Base-by-base conservation (phyloP, 2,113 vertebrate genomes). In the Nothobranchius kuhntae region DNA sequence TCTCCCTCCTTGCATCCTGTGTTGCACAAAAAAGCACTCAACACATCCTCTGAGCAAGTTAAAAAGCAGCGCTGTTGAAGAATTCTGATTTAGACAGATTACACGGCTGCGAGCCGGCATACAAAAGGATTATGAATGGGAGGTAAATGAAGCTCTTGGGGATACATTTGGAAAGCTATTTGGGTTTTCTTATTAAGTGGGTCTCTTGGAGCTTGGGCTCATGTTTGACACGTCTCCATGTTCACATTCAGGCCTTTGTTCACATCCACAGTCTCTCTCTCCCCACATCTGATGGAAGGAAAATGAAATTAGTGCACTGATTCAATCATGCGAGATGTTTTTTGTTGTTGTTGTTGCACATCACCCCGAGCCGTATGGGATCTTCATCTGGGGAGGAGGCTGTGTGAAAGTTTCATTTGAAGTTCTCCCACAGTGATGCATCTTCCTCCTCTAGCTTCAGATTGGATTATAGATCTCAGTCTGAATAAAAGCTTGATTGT, bases 81-180 rank as follows among this genome's bases (percentile, higher is more conserved):
- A 84, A 78, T 80, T 56, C 58, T 81, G 70, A 82, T 81, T 87
- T 78, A 7, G 77, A 68, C 50, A 82, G 85, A 87, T 87, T 74
- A 86, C 68, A 82, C 9, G 80, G 69, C 75, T 68, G 78, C 71
- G 55, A 58, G 77, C 65, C 47, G 56, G 30, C 30, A 21, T 48
- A 89, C 82, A 88, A 90, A 87, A 86, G 78, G 58, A 50, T 62
- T 53, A 68, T 90, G 90, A 91, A 91, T 90, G 76, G 80, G 71
- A 70, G 44, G 77, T 83, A 90, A 88, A 91, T 90, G 89, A 91
- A 87, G 86, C 77, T 75, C 86, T 85, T 57, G 17, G 62, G 69
- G 76, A 80, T 73, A 77, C 68, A 75, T 73, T 69, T 83, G 68
- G 85, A 83, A 80, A 78, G 78, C 81, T 87, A 76, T 84, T 87